Conservation (phyloP, 2,113 vertebrate species). For the Reinhardtius hippoglossoides region DNA sequence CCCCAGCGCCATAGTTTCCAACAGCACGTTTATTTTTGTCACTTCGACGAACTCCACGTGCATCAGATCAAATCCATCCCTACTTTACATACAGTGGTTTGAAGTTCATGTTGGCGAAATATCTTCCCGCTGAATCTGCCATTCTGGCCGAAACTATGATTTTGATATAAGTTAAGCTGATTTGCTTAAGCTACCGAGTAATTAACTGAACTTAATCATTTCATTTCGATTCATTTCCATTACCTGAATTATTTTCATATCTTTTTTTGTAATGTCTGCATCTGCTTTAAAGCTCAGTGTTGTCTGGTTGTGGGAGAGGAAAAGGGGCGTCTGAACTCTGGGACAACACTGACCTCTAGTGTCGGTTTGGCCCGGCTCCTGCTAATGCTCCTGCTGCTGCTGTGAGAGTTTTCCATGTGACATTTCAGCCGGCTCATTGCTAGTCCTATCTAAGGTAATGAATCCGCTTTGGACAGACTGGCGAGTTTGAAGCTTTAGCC, state of each 20-base stretch:
- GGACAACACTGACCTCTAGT: constrained; percentile 97
- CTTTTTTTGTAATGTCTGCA: constrained; percentile 51
- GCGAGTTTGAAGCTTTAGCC: constrained; percentile 71
- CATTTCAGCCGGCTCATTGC: constrained; percentile 71
- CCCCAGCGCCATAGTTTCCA: constrained; percentile 35
- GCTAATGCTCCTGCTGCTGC: neutral
- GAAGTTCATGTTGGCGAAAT: constrained; percentile 72
- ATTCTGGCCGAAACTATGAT: constrained; percentile 69
- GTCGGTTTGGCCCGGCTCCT: constrained; percentile 59
- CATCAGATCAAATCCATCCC: constrained; percentile 63
- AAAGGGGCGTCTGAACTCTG: constrained; percentile 82
- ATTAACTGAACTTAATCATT: constrained; percentile 82
- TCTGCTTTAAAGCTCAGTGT: constrained; percentile 47
- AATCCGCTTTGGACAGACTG: constrained; percentile 79
- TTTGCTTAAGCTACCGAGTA: constrained; percentile 78
- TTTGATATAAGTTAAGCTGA: constrained; percentile 77
- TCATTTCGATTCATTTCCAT: constrained; percentile 80
- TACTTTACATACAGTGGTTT: constrained; percentile 62
- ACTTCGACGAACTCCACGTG: constrained; percentile 35
- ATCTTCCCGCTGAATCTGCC: constrained; percentile 66
- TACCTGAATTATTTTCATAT: constrained; percentile 71
- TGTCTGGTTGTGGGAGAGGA: constrained; percentile 13
- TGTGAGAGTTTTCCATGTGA: constrained; percentile 51
- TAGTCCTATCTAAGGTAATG: constrained; percentile 75
- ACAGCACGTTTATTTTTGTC: constrained; percentile 66